Percentiles rank a stretch among this genome's conserved stretches.
These are phyloP conservation scores for Dendrophyllia cribrosa DNA, from an alignment of 64 coral and sea anemone genomes.

Conservation along the genomic window DNA sequence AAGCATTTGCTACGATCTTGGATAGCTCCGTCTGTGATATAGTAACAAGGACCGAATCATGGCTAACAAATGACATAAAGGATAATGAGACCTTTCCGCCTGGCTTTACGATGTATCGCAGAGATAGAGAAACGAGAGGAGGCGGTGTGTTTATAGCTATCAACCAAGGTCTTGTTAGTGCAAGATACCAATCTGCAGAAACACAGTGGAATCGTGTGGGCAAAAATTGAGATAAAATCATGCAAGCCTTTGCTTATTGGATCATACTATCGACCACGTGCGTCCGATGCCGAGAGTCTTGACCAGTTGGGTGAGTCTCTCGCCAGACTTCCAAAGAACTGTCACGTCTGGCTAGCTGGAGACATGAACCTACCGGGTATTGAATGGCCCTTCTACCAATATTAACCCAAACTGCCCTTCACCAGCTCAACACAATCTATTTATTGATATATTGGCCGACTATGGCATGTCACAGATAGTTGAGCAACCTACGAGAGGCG, in stretches of 20 bases:
- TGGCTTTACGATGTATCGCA: not conserved
- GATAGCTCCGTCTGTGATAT: not conserved
- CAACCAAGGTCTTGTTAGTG: not conserved
- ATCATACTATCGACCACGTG: slow-evolving; percentile 34
- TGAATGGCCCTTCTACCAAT: slow-evolving; percentile 44
- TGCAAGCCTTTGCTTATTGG: slow-evolving; percentile 35
- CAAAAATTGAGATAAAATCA: not conserved
- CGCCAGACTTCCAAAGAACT: slow-evolving; percentile 34
- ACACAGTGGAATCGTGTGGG: not conserved
- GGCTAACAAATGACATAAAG: not conserved
- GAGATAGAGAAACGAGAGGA: not conserved
- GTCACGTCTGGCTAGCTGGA: slow-evolving; percentile 21
- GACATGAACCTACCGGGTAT: slow-evolving; percentile 43
- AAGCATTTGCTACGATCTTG: not conserved
- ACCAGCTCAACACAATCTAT: slow-evolving; percentile 57
- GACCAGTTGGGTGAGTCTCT: slow-evolving; percentile 11
- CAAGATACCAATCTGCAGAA: slow-evolving; percentile 13
- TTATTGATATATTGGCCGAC: slow-evolving; percentile 49
- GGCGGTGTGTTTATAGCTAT: not conserved
- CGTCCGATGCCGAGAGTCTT: not conserved
- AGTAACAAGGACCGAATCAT: slow-evolving; percentile 52
- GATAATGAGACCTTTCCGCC: slow-evolving; percentile 15
- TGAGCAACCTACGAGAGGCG: slow-evolving; percentile 31
- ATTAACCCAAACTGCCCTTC: slow-evolving; percentile 48
- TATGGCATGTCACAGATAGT: slow-evolving; percentile 54